Evolutionary conservation across 2,888 invertebrate species (phyloP), one percentile per base, ranked within the genome.

Genomic region (Chaitophorus viminalis): DNA sequence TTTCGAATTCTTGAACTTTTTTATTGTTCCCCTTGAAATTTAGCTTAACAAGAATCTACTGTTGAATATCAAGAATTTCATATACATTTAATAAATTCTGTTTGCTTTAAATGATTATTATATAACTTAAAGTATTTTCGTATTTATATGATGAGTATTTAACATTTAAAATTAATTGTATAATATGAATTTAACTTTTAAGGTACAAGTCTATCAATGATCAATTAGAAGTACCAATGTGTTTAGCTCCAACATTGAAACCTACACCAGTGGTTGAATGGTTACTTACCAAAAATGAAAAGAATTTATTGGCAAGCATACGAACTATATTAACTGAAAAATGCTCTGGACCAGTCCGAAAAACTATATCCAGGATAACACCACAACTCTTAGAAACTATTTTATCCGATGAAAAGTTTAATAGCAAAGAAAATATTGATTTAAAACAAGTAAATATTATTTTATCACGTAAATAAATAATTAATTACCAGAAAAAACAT

Each of bases 201-300:
- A 87, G 87, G 46, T 46, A 60, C 17, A 25, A 87, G 9, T 54
- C 72, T 46, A 18, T 74, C 11, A 75, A 74, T 81, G 79, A 87
- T 33, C 81, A 81, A 1, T 60, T 87, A 81, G 74, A 87, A 87
- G 81, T 81, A 75, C 87, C 87, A n/a, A 87, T 87, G 79, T 87
- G 87, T 75, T 87, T 87, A 3, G 87, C 87, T 75, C 74, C 87
- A 17, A 81, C 79, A 3, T 18, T 87, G 8, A 87, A 87, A 74
- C 87, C 87, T 25, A 81, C 87, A n/a, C 87, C 87, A 39, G 14
- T 87, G 2, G 60, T 87, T 60, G 87, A 87, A 75, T 87, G 87
- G 87, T 65, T 87, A 65, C 31, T 87, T 75, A 81, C 79, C 4
- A 87, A 81, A 87, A 87, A 65, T 65, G 87, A 87, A 81, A 87